Conservation (phyloP, 2,797 vertebrate genomes). For the Hippoglossus hippoglossus region DNA sequence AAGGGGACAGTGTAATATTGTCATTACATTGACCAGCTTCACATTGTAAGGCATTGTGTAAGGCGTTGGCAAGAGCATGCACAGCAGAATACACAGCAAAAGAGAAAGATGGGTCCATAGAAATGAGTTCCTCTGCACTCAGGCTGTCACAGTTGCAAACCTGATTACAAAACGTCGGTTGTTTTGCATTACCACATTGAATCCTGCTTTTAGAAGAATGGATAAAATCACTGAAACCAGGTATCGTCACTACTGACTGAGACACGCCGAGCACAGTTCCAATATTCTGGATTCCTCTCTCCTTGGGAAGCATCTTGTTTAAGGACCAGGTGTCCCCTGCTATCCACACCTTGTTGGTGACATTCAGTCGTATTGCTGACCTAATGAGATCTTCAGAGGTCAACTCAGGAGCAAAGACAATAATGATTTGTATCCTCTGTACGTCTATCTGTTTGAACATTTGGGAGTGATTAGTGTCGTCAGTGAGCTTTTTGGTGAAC, state of each 20-base stretch:
- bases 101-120: constrained; percentile 61
- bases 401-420: constrained; percentile 75
- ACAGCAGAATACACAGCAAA: constrained; percentile 84
- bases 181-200: constrained; percentile 1
- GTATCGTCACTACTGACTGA: constrained; percentile 58
- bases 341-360: constrained; percentile 88
- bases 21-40: constrained; percentile 68
- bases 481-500: constrained; percentile 70
- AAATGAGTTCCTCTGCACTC: constrained; percentile 15
- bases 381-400: constrained; percentile 69
- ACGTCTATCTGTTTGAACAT: constrained; percentile 69
- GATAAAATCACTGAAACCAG: constrained; percentile 80
- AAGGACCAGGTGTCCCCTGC: constrained; percentile 85
- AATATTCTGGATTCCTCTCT: constrained; percentile 74
- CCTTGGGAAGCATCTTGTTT: constrained; percentile 61
- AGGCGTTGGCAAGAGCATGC: constrained; percentile 84
- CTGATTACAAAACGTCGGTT: constrained; percentile 70
- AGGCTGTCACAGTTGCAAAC: constrained; percentile 72
- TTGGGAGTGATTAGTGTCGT: constrained; percentile 21
- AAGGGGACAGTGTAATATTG: constrained; percentile 75
- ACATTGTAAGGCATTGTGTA: constrained; percentile 86
- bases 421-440: constrained; percentile 66
- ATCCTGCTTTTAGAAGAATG: constrained; percentile 11
- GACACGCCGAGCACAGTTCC: constrained; percentile 86
- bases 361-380: constrained; percentile 76